phyloP scores from a whole-genome alignment of 2,113 vertebrate genomes.

The Xiphorhynchus elegans region DNA sequence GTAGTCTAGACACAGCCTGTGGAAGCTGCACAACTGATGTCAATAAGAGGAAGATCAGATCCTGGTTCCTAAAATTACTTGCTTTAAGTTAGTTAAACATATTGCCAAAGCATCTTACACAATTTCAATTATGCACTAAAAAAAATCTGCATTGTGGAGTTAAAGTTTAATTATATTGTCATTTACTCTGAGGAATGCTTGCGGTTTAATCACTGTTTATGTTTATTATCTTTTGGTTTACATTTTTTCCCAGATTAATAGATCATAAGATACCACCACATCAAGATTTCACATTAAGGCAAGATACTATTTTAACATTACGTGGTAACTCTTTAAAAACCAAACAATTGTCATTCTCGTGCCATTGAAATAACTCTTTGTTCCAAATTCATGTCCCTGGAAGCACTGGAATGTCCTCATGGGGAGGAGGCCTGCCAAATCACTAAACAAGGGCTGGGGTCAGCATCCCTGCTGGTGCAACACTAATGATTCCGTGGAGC shows the following conservation, averaged over 20 bases:
- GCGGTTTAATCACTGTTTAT: constrained; percentile 50
- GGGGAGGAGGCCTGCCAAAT: neutral
- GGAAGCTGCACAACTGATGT: neutral
- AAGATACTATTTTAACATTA: constrained; percentile 31
- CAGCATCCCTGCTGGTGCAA: neutral
- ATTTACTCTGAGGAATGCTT: constrained; percentile 35
- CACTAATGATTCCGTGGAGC: neutral
- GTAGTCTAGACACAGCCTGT: neutral
- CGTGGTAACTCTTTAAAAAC: constrained; percentile 44
- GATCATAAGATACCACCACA: constrained; percentile 39
- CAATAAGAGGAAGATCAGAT: constrained; percentile 26
- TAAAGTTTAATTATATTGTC: constrained; percentile 52
- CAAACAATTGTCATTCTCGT: neutral
- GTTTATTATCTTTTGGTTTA: constrained; percentile 60
- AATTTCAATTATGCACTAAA: constrained; percentile 36
- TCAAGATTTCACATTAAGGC: constrained; percentile 25
- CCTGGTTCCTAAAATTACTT: constrained; percentile 19
- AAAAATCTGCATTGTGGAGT: constrained; percentile 44
- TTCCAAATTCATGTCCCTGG: neutral
- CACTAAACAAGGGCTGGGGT: neutral
- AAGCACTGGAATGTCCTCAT: neutral
- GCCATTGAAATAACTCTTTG: neutral
- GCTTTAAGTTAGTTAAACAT: constrained; percentile 47
- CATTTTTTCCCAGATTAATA: constrained; percentile 56
- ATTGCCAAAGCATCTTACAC: constrained; percentile 32